A percentile compares a stretch with the other conserved stretches of the same genome.
Conservation (phyloP, 2,113 vertebrate genomes). For the Corydoras sp. region DNA sequence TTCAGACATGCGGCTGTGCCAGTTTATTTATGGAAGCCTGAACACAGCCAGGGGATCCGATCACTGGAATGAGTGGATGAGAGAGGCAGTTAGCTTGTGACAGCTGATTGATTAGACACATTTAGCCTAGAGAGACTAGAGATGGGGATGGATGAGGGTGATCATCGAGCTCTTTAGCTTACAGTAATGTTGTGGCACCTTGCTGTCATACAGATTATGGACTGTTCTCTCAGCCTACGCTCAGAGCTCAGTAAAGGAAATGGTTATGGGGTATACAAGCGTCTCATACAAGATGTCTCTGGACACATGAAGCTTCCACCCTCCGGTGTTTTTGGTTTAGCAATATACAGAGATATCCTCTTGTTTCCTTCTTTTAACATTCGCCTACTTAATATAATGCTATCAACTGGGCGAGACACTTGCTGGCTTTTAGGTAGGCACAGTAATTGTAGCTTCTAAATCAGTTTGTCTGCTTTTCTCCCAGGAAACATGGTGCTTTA, state of each 20-base stretch:
- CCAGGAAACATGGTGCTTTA: slow-evolving; percentile 29
- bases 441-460: slow-evolving; percentile 39
- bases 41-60: slow-evolving; percentile 29
- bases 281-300: neutral
- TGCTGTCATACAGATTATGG: slow-evolving; percentile 31
- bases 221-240: slow-evolving; percentile 23
- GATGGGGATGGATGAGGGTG: slow-evolving; percentile 25
- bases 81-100: slow-evolving; percentile 22
- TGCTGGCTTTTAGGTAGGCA: slow-evolving; percentile 20
- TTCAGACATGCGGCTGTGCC: slow-evolving; percentile 28
- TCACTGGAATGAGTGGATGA: slow-evolving; percentile 32
- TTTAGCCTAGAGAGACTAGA: slow-evolving; percentile 22
- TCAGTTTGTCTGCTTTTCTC: slow-evolving; percentile 10
- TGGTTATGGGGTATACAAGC: slow-evolving; percentile 4
- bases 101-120: slow-evolving; percentile 33
- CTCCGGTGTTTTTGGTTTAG: too few relatives aligned
- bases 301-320: neutral
- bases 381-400: neutral
- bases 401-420: slow-evolving; percentile 33
- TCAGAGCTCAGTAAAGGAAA: slow-evolving; percentile 15
- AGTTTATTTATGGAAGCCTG: slow-evolving; percentile 33
- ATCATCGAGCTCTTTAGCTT: slow-evolving; percentile 29
- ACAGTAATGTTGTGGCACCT: slow-evolving; percentile 16
- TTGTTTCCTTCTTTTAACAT: neutral
- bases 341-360: neutral